Evolutionary conservation across 2,797 vertebrate genomes (phyloP).

Genomic region (Petrocephalus schoutedeni): DNA sequence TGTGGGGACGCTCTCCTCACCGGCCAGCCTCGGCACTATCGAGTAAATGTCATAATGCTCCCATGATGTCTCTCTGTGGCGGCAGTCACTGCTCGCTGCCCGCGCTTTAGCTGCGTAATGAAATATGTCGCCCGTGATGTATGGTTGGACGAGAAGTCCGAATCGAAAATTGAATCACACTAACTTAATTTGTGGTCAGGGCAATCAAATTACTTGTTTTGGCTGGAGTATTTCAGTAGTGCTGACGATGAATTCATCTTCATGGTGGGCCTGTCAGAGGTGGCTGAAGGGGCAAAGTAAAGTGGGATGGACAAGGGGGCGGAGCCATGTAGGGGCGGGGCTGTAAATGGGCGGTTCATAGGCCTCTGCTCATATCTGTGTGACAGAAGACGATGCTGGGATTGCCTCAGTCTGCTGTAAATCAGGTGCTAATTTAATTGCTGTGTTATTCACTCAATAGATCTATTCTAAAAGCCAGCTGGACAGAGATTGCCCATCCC

Average conservation of each 20-base stretch:
- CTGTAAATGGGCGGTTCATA: neutral
- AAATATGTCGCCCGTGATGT: conserved; percentile 77
- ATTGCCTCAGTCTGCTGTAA: neutral
- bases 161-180: conserved; percentile 79
- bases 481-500: neutral
- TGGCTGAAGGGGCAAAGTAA: conserved; percentile 28
- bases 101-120: conserved; percentile 68
- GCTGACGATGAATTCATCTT: conserved; percentile 76
- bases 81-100: conserved; percentile 48
- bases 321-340: conserved; percentile 26
- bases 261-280: conserved; percentile 67
- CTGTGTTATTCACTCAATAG: neutral
- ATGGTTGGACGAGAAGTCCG: conserved; percentile 69
- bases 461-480: neutral
- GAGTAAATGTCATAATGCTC: conserved; percentile 63
- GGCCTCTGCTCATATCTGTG: neutral
- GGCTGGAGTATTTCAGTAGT: conserved; percentile 57
- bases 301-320: conserved; percentile 34
- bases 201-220: conserved; percentile 80
- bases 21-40: conserved; percentile 44
- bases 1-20: conserved; percentile 19
- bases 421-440: conserved; percentile 14
- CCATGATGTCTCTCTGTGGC: conserved; percentile 65
- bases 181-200: conserved; percentile 78
- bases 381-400: neutral